Base-by-base conservation (phyloP, 2,888 invertebrate species). In the Drosophila yooni region DNA sequence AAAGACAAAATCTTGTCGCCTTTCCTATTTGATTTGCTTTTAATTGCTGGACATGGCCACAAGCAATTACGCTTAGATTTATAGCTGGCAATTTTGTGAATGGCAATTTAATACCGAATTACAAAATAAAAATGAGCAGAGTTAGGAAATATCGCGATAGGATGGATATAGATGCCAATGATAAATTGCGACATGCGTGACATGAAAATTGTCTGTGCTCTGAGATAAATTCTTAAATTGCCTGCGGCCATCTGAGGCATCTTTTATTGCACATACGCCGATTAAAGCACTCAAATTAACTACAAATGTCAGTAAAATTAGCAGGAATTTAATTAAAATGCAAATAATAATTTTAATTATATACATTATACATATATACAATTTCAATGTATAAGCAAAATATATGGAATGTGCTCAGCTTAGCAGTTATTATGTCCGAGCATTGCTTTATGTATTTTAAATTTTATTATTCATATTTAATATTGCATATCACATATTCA, bases 11-110 rank as follows among this genome's bases (percentile, higher is more conserved):
- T 38, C 56, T 73, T 69, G 81, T 79, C 79, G 63, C 64, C 56
- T 59, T 73, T 46, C 63, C 63, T 54, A 74, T 79, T 83, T 85
- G 75, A 83, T 81, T 83, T 72, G 71, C 43, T 81, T 82, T 81
- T 83, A 83, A 83, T 83, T 84, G 87, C 71, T 61, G 27, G 53
- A 56, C 67, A 78, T 62, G 70, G 69, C 78, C 61, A 72, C 10
- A 65, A 78, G 73, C 64, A 72, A 81, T 82, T 82, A 69, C 51
- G 61, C 54, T 58, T 33, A 68, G 74, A 84, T 84, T 84, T 84
- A 84, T 84, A 61, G 71, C 53, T 50, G 50, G 53, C 87, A 69
- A 82, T 84, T 84, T 80, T 76, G 57, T 68, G 69, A 58, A 70
- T 62, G 75, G 64, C 63, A 40, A 63, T 61, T 67, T 62, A 53